Conservation (phyloP, 2,888 invertebrate species). For the Oxytorus armatus region DNA sequence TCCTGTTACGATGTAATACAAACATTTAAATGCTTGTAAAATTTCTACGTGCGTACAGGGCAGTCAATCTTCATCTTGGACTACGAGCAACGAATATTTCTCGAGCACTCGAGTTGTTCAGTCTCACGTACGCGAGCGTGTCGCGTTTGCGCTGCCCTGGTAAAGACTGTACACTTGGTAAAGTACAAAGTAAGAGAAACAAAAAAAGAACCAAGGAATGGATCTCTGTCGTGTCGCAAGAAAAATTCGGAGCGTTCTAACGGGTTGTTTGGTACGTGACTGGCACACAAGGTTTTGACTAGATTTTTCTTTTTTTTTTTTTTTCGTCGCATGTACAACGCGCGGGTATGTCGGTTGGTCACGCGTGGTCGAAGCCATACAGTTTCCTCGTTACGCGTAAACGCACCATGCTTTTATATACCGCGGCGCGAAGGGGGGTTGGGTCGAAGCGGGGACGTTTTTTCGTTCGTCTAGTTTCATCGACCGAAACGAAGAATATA, state of each 20-base stretch:
- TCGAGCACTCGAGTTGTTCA: slow-evolving; percentile 11
- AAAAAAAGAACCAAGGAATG: slow-evolving; percentile 29
- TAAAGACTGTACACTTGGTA: neutral
- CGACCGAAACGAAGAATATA: slow-evolving; percentile 26
- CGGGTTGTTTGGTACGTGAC: slow-evolving; percentile 52
- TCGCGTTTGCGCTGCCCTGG: slow-evolving; percentile 13
- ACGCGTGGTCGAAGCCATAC: slow-evolving; percentile 42
- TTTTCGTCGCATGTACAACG: neutral
- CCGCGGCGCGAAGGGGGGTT: neutral
- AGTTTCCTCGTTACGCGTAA: slow-evolving; percentile 52
- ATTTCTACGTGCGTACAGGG: slow-evolving; percentile 1
- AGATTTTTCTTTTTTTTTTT: slow-evolving; percentile 17
- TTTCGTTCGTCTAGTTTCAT: slow-evolving; percentile 19
- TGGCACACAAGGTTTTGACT: slow-evolving; percentile 21
- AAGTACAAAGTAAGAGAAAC: neutral
- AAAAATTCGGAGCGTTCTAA: slow-evolving; percentile 59
- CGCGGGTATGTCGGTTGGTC: slow-evolving; percentile 23
- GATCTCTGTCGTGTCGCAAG: slow-evolving; percentile 37
- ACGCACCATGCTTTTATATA: slow-evolving; percentile 11
- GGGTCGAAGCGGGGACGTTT: slow-evolving; percentile 10
- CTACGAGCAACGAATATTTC: slow-evolving; percentile 1
- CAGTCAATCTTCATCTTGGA: slow-evolving; percentile 32
- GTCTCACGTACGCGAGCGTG: slow-evolving; percentile 43
- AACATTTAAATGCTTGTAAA: slow-evolving; percentile 1
- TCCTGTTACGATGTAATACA: no score